Percentiles rank a stretch among this genome's conserved stretches.
phyloP scores from a whole-genome alignment of 2,888 invertebrate species.

The Barypeithes pellucidus region DNA sequence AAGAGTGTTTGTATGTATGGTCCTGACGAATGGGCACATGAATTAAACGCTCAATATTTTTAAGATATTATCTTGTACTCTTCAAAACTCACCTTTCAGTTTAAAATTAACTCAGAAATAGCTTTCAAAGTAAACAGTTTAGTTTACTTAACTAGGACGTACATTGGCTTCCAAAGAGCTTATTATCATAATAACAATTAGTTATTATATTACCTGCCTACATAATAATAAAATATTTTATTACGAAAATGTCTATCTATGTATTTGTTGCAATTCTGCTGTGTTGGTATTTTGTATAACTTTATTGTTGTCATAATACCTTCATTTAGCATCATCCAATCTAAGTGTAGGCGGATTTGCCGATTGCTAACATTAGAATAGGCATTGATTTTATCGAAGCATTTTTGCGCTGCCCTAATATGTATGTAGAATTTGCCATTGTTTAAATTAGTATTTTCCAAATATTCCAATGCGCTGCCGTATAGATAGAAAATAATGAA shows the following conservation, averaged over 20 bases:
- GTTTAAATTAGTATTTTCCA: no score
- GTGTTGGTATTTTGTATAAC: constrained; percentile 17
- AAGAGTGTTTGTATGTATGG: constrained; percentile 59
- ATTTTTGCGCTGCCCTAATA: constrained; percentile 6
- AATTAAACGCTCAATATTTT: constrained; percentile 17
- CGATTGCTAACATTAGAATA: constrained; percentile 21
- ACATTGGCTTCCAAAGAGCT: no score
- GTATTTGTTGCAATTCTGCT: no score
- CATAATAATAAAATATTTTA: no score
- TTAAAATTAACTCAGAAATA: neutral
- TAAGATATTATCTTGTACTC: neutral
- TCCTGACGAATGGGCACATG: constrained; percentile 44
- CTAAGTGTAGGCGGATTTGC: constrained; percentile 33
- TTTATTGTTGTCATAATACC: constrained; percentile 43
- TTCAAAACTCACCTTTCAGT: neutral
- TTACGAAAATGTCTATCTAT: no score
- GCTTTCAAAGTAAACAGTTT: neutral
- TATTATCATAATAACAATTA: no score
- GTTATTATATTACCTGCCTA: no score
- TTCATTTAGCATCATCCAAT: neutral
- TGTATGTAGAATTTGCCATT: neutral
- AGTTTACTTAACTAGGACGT: no score
- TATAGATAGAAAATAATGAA: no score
- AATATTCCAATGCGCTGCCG: no score
- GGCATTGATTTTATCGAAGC: constrained; percentile 14